phyloP scores from a whole-genome alignment of 1,140 invertebrate species.

The Cheumatopsyche charites region DNA sequence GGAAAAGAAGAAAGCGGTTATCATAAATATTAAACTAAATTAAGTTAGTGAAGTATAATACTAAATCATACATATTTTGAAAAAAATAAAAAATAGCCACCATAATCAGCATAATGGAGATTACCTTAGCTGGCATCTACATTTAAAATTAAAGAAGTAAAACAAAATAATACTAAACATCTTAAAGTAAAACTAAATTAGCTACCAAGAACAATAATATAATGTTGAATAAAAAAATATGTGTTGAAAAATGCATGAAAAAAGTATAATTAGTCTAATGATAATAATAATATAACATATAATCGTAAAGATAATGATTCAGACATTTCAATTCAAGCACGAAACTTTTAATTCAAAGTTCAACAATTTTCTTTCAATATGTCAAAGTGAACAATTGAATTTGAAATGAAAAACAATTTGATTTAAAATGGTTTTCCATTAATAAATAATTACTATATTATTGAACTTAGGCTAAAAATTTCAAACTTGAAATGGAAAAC shows the following conservation, averaged over 20 bases:
- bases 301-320: too few species aligned
- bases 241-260: slow-evolving; percentile 4
- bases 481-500: too few species aligned
- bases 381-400: too few species aligned
- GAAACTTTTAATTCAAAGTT: too few species aligned
- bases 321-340: too few species aligned
- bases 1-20: not conserved
- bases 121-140: slow-evolving; percentile 1
- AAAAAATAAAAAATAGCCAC: slow-evolving; percentile 37
- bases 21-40: slow-evolving; percentile 13
- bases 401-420: too few species aligned
- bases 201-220: slow-evolving; percentile 21
- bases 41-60: slow-evolving; percentile 29
- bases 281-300: slow-evolving; percentile 36
- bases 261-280: not conserved
- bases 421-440: too few species aligned
- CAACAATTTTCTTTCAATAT: too few species aligned
- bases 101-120: slow-evolving; percentile 38
- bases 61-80: slow-evolving; percentile 12
- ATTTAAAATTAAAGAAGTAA: not conserved
- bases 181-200: slow-evolving; percentile 1
- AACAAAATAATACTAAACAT: not conserved
- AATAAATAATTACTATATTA: too few species aligned
- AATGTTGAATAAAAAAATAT: slow-evolving; percentile 11
- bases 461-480: too few species aligned